phyloP scores from a whole-genome alignment of 2,888 invertebrate species.

The Lumbricus terrestris region DNA sequence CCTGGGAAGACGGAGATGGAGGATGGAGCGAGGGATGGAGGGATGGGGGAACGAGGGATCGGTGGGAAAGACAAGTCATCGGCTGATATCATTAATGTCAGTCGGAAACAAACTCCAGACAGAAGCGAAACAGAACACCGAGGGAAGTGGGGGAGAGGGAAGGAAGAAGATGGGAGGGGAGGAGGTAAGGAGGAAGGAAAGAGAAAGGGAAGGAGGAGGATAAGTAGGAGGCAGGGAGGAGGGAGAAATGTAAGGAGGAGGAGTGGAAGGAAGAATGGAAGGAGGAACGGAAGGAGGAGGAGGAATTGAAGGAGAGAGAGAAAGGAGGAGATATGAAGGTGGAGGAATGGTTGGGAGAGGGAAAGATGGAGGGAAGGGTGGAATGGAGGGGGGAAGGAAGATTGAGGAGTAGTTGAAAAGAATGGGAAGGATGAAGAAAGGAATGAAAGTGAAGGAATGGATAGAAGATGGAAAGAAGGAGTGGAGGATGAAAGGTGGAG shows the following conservation, averaged over 20 bases:
- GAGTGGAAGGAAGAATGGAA: no score
- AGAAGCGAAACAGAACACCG: neutral
- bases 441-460: no score
- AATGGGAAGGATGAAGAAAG: no score
- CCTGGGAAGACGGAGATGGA: neutral
- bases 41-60: neutral
- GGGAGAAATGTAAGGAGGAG: neutral
- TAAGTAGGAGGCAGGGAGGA: neutral
- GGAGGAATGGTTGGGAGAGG: no score
- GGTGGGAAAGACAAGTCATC: neutral
- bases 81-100: constrained; percentile 8
- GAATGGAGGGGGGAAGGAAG: no score
- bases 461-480: no score
- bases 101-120: neutral
- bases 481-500: no score
- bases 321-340: no score
- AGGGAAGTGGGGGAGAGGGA: neutral
- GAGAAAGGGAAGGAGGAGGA: neutral
- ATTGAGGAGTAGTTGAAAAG: no score
- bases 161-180: neutral
- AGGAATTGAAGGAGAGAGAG: no score
- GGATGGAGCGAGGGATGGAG: neutral
- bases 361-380: no score
- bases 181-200: neutral
- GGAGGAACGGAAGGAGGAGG: no score